These are phyloP conservation scores for Oasisia sp. DNA, from an alignment of 2,888 invertebrate genomes.

Conservation along the genomic window DNA sequence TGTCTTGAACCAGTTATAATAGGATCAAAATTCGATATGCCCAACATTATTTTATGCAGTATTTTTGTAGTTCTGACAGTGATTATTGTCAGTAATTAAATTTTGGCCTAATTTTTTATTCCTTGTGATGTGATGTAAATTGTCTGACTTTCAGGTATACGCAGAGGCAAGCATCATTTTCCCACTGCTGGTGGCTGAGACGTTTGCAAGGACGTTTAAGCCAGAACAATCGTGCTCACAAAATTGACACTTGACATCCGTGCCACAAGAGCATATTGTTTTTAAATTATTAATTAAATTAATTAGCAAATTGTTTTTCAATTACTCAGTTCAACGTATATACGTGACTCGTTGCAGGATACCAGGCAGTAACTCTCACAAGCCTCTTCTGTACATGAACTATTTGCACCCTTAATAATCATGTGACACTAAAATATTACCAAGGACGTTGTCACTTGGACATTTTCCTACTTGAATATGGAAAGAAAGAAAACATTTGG, in stretches of 20 bases:
- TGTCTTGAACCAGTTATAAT: no score
- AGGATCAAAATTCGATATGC: neutral
- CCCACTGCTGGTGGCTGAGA: conserved; percentile 93
- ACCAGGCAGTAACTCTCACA: no score
- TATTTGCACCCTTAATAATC: no score
- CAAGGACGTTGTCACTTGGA: neutral
- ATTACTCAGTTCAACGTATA: no score
- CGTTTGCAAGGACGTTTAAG: conserved; percentile 77
- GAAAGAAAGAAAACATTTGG: neutral
- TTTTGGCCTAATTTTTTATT: neutral
- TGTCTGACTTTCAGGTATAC: conserved; percentile 72
- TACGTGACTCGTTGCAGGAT: no score
- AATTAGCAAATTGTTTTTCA: no score
- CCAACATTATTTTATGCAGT: neutral
- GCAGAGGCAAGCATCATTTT: conserved; percentile 94
- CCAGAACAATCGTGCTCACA: conserved; percentile 19
- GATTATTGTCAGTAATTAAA: neutral
- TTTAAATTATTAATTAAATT: neutral
- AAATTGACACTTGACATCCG: neutral
- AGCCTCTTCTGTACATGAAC: no score
- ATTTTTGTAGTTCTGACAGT: neutral
- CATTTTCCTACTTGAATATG: neutral
- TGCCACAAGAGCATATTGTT: neutral
- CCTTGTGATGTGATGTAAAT: neutral
- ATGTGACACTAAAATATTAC: neutral